Conservation (phyloP, 2,113 vertebrate species). For the Rhynchomys soricoides region DNA sequence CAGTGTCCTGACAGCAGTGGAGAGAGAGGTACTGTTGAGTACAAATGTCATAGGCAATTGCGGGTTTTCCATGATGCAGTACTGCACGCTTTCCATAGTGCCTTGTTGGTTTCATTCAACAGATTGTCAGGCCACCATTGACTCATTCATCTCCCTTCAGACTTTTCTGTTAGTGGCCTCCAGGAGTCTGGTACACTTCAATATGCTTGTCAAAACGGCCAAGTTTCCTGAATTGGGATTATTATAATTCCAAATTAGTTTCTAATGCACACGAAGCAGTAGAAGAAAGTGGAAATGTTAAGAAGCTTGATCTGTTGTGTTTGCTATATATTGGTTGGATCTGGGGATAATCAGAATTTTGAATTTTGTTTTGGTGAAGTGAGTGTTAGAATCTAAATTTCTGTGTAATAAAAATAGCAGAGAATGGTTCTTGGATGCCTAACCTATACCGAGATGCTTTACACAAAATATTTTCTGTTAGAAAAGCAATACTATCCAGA, state of each 20-base stretch:
- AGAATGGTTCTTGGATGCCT: not conserved
- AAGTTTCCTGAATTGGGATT: not conserved
- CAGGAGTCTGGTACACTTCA: not conserved
- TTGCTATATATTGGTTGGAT: not conserved
- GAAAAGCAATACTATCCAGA: not conserved
- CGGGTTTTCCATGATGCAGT: not conserved
- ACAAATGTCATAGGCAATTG: not conserved
- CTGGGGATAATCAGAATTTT: not conserved
- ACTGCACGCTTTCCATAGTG: accelerated
- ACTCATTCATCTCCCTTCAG: no score
- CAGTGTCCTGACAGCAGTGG: not conserved
- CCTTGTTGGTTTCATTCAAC: not conserved
- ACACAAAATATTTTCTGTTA: not conserved
- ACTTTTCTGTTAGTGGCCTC: not conserved
- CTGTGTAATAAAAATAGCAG: not conserved
- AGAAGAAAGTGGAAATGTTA: constrained; percentile 27
- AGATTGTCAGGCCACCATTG: not conserved
- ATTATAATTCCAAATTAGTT: not conserved
- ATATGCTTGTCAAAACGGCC: not conserved
- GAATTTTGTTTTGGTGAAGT: constrained; percentile 16
- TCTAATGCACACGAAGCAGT: not conserved
- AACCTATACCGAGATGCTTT: not conserved
- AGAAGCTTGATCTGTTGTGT: not conserved
- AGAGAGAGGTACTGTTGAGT: not conserved
- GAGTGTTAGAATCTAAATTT: not conserved